Conservation (phyloP, 2,113 vertebrate genomes). For the Chascanopsetta lugubris region DNA sequence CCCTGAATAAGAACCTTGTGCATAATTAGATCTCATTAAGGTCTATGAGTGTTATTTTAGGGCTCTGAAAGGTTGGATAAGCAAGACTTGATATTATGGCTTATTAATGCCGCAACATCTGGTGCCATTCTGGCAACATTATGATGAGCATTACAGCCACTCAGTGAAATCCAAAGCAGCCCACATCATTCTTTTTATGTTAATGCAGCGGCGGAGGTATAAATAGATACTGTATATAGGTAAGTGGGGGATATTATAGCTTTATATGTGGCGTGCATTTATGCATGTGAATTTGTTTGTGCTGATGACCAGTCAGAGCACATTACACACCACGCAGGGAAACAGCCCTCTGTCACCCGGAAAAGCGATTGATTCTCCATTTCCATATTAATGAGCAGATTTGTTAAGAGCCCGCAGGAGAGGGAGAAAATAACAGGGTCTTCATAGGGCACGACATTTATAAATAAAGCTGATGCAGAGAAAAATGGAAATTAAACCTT, state of each 20-base stretch:
- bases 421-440: constrained; percentile 95
- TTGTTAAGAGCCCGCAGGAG: constrained; percentile 98
- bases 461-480: constrained; percentile 99
- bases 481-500: constrained; percentile 99
- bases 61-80: constrained; percentile 75
- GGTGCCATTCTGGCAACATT: constrained; percentile 64
- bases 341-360: constrained; percentile 92
- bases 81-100: constrained; percentile 80
- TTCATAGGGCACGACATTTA: constrained; percentile 99
- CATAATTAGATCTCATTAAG: constrained; percentile 79
- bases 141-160: constrained; percentile 28
- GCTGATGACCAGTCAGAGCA: constrained; percentile 93
- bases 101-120: constrained; percentile 78
- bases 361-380: constrained; percentile 99
- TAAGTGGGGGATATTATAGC: constrained; percentile 33
- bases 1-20: constrained; percentile 74
- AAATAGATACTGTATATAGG: constrained; percentile 21
- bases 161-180: constrained; percentile 25
- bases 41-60: constrained; percentile 81
- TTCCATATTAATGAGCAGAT: constrained; percentile 99
- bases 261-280: constrained; percentile 43
- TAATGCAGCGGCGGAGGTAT: constrained; percentile 1
- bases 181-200: constrained; percentile 18
- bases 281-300: constrained; percentile 84
- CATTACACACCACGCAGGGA: constrained; percentile 96